phyloP scores from a whole-genome alignment of 2,113 vertebrate genomes.

The Tragelaphus scriptus region DNA sequence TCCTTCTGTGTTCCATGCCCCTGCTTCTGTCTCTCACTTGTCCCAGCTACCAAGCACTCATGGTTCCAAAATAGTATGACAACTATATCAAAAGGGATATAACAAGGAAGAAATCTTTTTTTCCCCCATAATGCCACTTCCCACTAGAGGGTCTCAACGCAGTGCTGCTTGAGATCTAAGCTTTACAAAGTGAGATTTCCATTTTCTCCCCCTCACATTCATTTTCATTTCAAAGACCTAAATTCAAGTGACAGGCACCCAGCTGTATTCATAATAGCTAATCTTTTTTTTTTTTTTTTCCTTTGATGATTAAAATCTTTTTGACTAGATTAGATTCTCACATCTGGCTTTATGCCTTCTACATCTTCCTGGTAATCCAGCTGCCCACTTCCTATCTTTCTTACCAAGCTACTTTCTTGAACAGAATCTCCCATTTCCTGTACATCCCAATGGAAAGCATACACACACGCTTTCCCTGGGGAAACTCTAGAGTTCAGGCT shows the following conservation, averaged over 20 bases:
- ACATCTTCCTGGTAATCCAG: not conserved
- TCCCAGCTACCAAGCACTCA: not conserved
- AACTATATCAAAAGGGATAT: not conserved
- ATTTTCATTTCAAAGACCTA: constrained; percentile 14
- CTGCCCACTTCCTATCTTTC: not conserved
- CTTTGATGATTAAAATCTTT: not conserved
- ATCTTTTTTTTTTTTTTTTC: not conserved
- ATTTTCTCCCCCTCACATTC: not conserved
- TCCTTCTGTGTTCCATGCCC: not conserved
- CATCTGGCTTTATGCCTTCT: not conserved
- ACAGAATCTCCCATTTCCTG: not conserved
- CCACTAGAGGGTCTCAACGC: not conserved
- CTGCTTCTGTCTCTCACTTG: not conserved
- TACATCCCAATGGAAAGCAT: not conserved
- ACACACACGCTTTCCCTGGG: not conserved
- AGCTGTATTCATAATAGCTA: not conserved
- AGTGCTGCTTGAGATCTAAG: not conserved
- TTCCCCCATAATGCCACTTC: not conserved
- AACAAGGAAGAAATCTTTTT: not conserved
- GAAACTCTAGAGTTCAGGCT: not conserved
- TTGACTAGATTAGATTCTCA: not conserved
- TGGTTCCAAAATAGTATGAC: not conserved
- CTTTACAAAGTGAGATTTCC: not conserved
- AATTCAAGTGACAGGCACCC: not conserved
- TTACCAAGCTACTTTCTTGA: not conserved